Evolutionary conservation across 2,113 vertebrate genomes (phyloP), one percentile per base, ranked within the genome.

Genomic region (Syrrhaptes paradoxus): DNA sequence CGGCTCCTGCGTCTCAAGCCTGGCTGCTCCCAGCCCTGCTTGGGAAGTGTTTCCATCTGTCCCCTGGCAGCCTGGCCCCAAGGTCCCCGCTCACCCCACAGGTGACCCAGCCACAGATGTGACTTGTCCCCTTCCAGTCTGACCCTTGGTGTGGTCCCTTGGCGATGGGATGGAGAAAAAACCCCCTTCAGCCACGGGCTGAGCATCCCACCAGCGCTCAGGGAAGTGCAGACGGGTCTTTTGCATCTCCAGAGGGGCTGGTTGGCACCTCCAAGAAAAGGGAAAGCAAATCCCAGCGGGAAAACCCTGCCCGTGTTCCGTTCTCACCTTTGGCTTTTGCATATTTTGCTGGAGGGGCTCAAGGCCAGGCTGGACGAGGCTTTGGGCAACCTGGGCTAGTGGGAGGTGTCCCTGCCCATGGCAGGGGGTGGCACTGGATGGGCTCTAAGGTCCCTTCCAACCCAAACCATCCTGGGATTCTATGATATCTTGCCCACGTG

Each of bases 191-290:
- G 85, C 68, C 66, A 19, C 0, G 0, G 29, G 28, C 71, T 0
- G 0, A 65, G 34, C 57, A 70, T 58, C 74, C 36, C 7, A 2
- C 9, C 29, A 31, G 79, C 7, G 1, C 65, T 9, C 36, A 13
- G 45, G 63, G 11, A 62, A 31, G 79, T 13, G 22, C 52, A 85
- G 92, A 85, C 82, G 66, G 85, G 29, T 68, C 41, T 77, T 92
- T 87, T 92, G 79, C 83, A 92, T 85, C 90, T 89, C 90, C 93
- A 73, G 91, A 88, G 95, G 51, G 16, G 13, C 17, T 70, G 57
- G 62, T 52, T 84, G 79, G 49, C 92, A 89, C 76, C 76, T 81
- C n/a, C 21, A 43, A 49, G 77, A 32, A 45, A 51, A 80, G 41
- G 38, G 57, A 49, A 34, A 9, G 20, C 15, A 10, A 89, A 46